phyloP scores from a whole-genome alignment of 2,113 vertebrate genomes.

The Urocolius indicus region DNA sequence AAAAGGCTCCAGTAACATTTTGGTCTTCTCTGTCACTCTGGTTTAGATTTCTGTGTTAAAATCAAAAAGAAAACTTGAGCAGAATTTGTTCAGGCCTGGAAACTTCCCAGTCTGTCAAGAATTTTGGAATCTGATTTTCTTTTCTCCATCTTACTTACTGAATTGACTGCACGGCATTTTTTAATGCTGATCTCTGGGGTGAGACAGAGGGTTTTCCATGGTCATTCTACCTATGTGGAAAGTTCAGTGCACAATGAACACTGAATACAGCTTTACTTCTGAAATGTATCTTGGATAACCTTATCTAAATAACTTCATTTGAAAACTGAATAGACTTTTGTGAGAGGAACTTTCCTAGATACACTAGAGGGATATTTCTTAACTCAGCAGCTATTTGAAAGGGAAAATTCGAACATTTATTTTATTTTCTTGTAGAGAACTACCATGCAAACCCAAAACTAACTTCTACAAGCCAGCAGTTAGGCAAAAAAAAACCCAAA shows the following conservation, averaged over 20 bases:
- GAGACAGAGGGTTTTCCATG: background rate
- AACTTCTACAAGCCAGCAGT: background rate
- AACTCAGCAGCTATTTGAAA: constrained; percentile 1
- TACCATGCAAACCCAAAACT: background rate
- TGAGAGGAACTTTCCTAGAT: constrained; percentile 22
- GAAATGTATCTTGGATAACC: constrained; percentile 18
- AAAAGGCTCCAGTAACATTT: background rate
- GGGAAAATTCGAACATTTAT: background rate
- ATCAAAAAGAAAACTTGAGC: background rate
- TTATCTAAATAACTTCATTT: constrained; percentile 52
- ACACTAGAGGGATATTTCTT: constrained; percentile 30
- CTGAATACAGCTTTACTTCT: background rate
- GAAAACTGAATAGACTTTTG: constrained; percentile 22
- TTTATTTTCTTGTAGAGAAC: background rate
- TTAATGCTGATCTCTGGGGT: background rate
- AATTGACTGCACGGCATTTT: background rate
- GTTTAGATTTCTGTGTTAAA: background rate
- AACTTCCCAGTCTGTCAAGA: background rate
- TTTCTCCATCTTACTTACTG: background rate
- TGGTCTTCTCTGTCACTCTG: background rate
- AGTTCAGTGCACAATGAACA: background rate
- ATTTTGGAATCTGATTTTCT: background rate
- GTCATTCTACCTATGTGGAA: background rate
- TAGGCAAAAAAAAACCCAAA: background rate
- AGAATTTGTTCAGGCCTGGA: background rate